Evolutionary conservation across 92 coral and sea anemone species (phyloP).

Genomic region (Anthopleura xanthogrammica): DNA sequence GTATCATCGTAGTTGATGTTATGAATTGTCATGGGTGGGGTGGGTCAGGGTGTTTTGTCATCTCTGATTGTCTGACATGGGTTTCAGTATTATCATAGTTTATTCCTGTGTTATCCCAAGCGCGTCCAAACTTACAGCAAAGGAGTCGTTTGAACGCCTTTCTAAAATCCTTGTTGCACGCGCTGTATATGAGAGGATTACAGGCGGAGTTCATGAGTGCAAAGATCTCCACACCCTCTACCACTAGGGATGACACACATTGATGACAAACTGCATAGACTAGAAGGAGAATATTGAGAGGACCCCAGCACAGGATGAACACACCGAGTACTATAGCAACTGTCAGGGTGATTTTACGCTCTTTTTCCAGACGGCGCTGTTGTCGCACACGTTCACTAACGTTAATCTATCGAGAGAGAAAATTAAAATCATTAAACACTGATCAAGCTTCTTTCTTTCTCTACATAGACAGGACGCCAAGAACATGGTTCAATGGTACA

Average conservation of each 20-base stretch:
- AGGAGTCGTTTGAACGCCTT: constrained; percentile 65
- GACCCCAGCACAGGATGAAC: constrained; percentile 84
- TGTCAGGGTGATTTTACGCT: constrained; percentile 70
- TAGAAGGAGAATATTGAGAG: constrained; percentile 71
- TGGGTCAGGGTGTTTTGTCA: not conserved
- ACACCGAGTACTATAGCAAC: constrained; percentile 81
- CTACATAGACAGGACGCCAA: no score
- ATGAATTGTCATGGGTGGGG: not conserved
- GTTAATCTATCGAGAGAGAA: constrained; percentile 31
- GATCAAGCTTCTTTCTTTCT: not conserved
- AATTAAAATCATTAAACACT: not conserved
- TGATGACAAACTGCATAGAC: constrained; percentile 71
- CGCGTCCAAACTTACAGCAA: constrained; percentile 50
- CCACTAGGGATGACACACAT: constrained; percentile 66
- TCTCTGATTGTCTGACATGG: not conserved
- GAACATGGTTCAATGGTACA: no score
- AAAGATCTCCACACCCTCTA: constrained; percentile 67
- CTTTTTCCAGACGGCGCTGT: constrained; percentile 61
- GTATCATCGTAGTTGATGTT: not conserved
- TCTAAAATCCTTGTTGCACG: constrained; percentile 69
- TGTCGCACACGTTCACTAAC: constrained; percentile 59
- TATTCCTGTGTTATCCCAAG: not conserved
- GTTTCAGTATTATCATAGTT: constrained; percentile 1
- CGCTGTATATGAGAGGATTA: constrained; percentile 81
- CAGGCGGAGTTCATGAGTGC: constrained; percentile 78